These are phyloP conservation scores for Cheilosia vulpina DNA, from an alignment of 2,888 invertebrate genomes.

Conservation along the genomic window DNA sequence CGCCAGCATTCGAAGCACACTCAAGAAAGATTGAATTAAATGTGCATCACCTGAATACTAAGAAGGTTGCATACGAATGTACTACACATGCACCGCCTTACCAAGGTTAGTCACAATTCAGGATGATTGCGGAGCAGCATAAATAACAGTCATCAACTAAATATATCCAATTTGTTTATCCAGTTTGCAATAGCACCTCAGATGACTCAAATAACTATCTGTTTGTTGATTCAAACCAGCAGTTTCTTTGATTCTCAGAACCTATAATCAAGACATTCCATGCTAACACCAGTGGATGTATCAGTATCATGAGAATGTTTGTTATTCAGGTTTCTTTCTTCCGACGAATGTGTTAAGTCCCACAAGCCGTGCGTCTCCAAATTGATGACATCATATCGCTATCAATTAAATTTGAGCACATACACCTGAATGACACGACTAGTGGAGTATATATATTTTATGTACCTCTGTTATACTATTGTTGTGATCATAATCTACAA, in stretches of 20 bases:
- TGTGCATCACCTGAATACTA: too few relatives aligned
- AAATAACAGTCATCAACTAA: not conserved
- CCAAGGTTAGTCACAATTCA: not conserved
- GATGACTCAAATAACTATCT: constrained; percentile 2
- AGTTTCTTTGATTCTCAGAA: constrained; percentile 35
- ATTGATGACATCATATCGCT: constrained; percentile 66
- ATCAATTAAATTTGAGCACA: constrained; percentile 33
- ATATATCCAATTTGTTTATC: not conserved
- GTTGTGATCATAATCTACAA: constrained; percentile 2
- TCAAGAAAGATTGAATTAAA: too few relatives aligned
- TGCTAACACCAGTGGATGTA: not conserved
- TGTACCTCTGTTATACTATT: not conserved
- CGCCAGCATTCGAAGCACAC: too few relatives aligned
- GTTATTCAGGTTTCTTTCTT: constrained; percentile 37
- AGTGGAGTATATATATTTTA: not conserved
- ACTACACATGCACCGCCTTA: not conserved
- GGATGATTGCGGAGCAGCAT: not conserved
- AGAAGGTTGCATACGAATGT: too few relatives aligned
- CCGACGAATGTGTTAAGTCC: constrained; percentile 29
- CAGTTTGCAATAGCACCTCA: not conserved
- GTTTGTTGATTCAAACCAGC: constrained; percentile 8
- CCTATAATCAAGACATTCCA: constrained; percentile 26
- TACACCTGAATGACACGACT: constrained; percentile 43
- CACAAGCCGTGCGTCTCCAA: constrained; percentile 38
- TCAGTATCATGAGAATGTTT: not conserved